Evolutionary conservation across 2,113 vertebrate genomes (phyloP).

Genomic region (Dicaeum eximium): DNA sequence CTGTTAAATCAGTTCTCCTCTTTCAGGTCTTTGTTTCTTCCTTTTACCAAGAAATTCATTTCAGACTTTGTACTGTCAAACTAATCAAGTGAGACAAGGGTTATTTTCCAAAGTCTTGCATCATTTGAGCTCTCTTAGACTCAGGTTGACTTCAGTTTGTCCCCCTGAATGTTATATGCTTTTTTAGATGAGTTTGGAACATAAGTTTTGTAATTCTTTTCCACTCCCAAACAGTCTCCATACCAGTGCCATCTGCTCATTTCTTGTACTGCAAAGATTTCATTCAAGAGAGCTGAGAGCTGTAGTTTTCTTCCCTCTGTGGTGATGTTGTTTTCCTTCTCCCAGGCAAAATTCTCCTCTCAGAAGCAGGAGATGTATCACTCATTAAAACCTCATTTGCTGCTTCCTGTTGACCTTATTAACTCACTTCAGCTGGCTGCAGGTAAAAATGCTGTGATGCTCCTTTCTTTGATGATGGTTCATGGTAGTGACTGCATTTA

Average conservation of each 20-base stretch:
- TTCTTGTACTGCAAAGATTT: background rate
- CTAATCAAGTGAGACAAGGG: background rate
- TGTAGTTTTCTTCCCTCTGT: background rate
- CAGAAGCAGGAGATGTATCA: background rate
- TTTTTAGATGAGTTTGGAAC: background rate
- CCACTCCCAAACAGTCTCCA: background rate
- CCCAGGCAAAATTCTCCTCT: background rate
- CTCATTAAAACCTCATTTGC: background rate
- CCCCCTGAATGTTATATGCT: background rate
- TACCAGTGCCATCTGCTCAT: background rate
- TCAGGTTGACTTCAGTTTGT: background rate
- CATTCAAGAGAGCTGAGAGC: background rate
- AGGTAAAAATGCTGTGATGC: background rate
- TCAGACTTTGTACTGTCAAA: background rate
- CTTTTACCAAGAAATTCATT: background rate
- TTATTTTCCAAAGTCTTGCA: background rate
- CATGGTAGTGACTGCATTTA: background rate
- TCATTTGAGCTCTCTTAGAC: background rate
- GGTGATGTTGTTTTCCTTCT: background rate
- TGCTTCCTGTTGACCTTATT: background rate
- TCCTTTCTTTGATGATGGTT: background rate
- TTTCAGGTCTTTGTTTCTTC: background rate
- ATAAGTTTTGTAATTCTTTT: background rate
- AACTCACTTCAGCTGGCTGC: background rate
- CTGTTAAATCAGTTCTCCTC: background rate